Evolutionary conservation across 2,888 invertebrate species (phyloP), one percentile per base, ranked within the genome.

Genomic region (Hetaerina titia): DNA sequence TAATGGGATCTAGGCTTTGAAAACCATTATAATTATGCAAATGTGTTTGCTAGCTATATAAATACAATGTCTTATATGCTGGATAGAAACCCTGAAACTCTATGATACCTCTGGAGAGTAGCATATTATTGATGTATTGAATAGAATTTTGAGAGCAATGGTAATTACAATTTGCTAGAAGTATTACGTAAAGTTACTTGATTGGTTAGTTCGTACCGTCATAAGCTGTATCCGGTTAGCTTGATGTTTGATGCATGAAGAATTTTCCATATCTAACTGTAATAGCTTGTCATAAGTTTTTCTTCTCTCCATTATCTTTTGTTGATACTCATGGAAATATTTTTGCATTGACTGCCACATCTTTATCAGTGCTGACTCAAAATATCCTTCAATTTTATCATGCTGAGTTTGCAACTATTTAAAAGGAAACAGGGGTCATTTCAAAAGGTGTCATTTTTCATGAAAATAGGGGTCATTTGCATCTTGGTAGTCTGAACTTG

Each of bases 261-360:
- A 57, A 92, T 92, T 92, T 45, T 92, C 63, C 13, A 13, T 56
- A 45, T 92, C 92, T 56, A 92, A 13, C n/a, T 74, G 64, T n/a
- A 92, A 56, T 11, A 69, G 69, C 19, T 45, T n/a, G 15, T 74
- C 56, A 31, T 74, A 92, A n/a, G 69, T 45, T 69, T 92, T 31
- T 69, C 74, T 92, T 13, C 56, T 92, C 13, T 45, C 92, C 56
- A 1, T 4, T 69, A 56, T 69, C 22, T 92, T 69, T 63, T 57
- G 69, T 74, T 92, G 92, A 57, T 92, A 92, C 22, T 92, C 92
- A 13, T n/a, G 56, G 8, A 92, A 92, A n/a, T 56, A 92, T 56
- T 92, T 74, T 92, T 69, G 92, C n/a, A 92, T 45, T 45, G 92
- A 92, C 9, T 31, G 13, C 92, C 92, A 69, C 69, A 92, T 92